phyloP scores from a whole-genome alignment of 2,113 vertebrate genomes.

The Benitochromis conjunctus region DNA sequence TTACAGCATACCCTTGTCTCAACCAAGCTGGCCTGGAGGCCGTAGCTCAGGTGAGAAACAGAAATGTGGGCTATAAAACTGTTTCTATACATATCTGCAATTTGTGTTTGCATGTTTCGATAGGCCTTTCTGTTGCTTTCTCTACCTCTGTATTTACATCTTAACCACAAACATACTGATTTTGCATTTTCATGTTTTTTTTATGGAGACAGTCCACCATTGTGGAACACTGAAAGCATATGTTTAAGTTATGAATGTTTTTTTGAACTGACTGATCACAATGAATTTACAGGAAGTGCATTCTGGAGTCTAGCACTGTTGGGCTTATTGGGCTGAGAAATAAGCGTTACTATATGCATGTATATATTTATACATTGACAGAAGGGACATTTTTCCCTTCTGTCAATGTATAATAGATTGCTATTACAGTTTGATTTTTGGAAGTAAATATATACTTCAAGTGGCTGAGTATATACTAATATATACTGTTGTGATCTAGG shows the following conservation, averaged over 20 bases:
- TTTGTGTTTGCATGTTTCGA: not conserved
- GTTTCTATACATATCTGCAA: not conserved
- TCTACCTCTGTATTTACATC: not conserved
- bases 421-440: not conserved
- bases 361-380: not conserved
- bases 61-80: not conserved
- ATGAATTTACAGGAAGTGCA: not conserved
- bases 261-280: not conserved
- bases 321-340: not conserved
- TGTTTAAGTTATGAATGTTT: not conserved
- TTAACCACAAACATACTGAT: not conserved
- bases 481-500: not conserved
- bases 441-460: not conserved
- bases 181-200: not conserved
- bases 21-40: conserved; percentile 63
- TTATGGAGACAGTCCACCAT: not conserved
- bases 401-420: too few relatives aligned
- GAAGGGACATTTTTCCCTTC: too few relatives aligned
- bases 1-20: conserved; percentile 75
- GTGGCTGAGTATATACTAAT: not conserved
- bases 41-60: conserved; percentile 75
- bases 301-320: not conserved
- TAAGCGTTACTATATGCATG: too few relatives aligned
- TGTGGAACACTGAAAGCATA: not conserved
- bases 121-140: not conserved